phyloP scores from a whole-genome alignment of 1,140 invertebrate genomes.

The Drosophila paulistorum region DNA sequence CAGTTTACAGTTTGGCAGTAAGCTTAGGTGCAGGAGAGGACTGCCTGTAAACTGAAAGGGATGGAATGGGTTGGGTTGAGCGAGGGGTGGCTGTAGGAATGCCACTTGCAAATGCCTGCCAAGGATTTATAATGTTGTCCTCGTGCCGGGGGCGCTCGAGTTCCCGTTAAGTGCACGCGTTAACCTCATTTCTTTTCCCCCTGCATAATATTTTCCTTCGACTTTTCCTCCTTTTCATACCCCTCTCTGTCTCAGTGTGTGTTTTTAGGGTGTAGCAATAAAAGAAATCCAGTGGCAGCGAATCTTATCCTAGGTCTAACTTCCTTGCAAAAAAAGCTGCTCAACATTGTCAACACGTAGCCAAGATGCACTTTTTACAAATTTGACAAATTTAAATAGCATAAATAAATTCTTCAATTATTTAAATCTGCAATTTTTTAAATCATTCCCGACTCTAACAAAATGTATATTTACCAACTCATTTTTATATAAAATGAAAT shows the following conservation, averaged over 20 bases:
- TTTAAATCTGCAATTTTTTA: not conserved
- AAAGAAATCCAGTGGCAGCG: slow-evolving; percentile 31
- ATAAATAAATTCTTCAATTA: not conserved
- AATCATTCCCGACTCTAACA: not conserved
- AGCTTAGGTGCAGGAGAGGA: not conserved
- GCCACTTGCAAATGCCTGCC: slow-evolving; percentile 79
- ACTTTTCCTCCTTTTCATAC: slow-evolving; percentile 13
- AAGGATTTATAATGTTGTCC: slow-evolving; percentile 80
- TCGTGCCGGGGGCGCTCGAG: slow-evolving; percentile 72
- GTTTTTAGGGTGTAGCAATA: slow-evolving; percentile 33
- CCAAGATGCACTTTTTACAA: not conserved
- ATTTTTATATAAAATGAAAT: too few species aligned
- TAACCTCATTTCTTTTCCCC: slow-evolving; percentile 68
- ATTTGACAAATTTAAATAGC: not conserved
- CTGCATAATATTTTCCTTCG: slow-evolving; percentile 28
- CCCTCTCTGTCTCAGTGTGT: not conserved
- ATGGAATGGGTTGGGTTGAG: not conserved
- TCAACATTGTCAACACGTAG: slow-evolving; percentile 9
- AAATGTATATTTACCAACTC: not conserved
- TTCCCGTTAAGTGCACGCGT: slow-evolving; percentile 78
- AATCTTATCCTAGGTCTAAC: slow-evolving; percentile 14
- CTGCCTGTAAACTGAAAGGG: too few species aligned
- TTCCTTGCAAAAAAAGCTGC: not conserved
- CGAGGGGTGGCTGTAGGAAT: slow-evolving; percentile 31
- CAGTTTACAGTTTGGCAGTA: slow-evolving; percentile 34